A percentile compares a stretch with the other conserved stretches of the same genome.
These are phyloP conservation scores for Cyclophora albipunctata DNA, from an alignment of 2,888 invertebrate species.

Conservation along the genomic window DNA sequence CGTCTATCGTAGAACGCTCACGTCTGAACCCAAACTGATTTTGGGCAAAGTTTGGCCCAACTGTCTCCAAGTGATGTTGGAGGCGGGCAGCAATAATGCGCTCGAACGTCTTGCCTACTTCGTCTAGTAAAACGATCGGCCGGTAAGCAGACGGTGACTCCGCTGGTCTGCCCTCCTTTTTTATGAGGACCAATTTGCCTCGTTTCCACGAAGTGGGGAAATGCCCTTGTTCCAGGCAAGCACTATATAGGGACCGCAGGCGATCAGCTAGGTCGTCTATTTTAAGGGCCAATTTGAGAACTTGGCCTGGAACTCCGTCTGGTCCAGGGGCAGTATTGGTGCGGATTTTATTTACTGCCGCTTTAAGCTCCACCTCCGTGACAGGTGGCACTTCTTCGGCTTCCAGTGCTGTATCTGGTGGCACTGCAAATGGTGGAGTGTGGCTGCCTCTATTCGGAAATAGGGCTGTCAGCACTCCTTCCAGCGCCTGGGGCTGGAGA, in stretches of 20 bases:
- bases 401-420: neutral
- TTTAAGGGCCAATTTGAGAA: conserved; percentile 42
- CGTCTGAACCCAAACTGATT: neutral
- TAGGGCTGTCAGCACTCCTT: neutral
- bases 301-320: conserved; percentile 73
- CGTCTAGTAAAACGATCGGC: conserved; percentile 11
- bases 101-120: neutral
- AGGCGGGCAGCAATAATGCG: neutral
- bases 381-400: no score
- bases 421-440: neutral
- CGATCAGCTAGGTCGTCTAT: neutral
- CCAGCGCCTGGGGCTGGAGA: neutral
- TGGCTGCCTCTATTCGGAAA: neutral
- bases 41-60: neutral
- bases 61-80: neutral
- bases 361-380: no score
- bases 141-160: conserved; percentile 5
- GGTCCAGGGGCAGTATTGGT: neutral
- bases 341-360: no score
- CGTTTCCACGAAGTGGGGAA: neutral
- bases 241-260: neutral
- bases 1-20: neutral
- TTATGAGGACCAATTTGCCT: neutral
- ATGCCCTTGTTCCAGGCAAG: conserved; percentile 1
- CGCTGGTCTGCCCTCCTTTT: neutral